A percentile compares a stretch with the other conserved stretches of the same genome.
Evolutionary conservation across 30 jellyfish, hydroid and myxozoan genomes (phyloP).

Genomic region (Catostylus mosaicus): DNA sequence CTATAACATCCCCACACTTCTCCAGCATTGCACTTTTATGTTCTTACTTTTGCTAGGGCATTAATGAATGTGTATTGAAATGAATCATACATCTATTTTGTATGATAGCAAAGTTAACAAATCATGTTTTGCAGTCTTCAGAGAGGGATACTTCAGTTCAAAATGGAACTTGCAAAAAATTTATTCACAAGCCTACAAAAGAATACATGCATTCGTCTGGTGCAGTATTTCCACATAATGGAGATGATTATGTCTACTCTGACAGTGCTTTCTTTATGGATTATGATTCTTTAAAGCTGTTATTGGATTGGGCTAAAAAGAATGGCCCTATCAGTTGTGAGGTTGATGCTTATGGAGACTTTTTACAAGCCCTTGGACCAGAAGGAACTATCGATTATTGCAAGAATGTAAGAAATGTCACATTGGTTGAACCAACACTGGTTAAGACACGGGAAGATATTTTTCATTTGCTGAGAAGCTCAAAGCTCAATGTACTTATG

Average conservation of each 20-base stretch:
- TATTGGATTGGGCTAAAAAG: slow-evolving; percentile 66
- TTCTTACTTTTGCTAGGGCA: no score
- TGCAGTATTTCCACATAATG: slow-evolving; percentile 82
- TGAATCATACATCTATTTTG: no score
- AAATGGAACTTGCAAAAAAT: slow-evolving; percentile 61
- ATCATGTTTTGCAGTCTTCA: slow-evolving; percentile 3
- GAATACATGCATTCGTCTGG: slow-evolving; percentile 85
- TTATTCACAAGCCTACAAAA: slow-evolving; percentile 91
- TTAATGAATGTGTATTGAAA: no score
- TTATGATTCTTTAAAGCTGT: slow-evolving; percentile 54
- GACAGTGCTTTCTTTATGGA: slow-evolving; percentile 91
- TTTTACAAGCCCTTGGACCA: slow-evolving; percentile 94
- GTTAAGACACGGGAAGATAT: slow-evolving; percentile 76
- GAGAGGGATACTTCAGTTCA: slow-evolving; percentile 29
- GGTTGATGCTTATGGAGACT: slow-evolving; percentile 96
- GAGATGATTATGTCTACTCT: slow-evolving; percentile 83
- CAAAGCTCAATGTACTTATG: slow-evolving; percentile 71
- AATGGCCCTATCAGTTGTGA: slow-evolving; percentile 75
- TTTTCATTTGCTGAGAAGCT: slow-evolving; percentile 52
- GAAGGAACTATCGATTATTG: slow-evolving; percentile 87
- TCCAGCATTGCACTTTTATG: no score
- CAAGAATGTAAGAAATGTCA: slow-evolving; percentile 79
- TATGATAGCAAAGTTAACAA: not conserved
- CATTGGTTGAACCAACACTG: slow-evolving; percentile 64
- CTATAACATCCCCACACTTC: no score